Evolutionary conservation across 2,888 invertebrate genomes (phyloP), one percentile per base, ranked within the genome.

Genomic region (Axea sp.): DNA sequence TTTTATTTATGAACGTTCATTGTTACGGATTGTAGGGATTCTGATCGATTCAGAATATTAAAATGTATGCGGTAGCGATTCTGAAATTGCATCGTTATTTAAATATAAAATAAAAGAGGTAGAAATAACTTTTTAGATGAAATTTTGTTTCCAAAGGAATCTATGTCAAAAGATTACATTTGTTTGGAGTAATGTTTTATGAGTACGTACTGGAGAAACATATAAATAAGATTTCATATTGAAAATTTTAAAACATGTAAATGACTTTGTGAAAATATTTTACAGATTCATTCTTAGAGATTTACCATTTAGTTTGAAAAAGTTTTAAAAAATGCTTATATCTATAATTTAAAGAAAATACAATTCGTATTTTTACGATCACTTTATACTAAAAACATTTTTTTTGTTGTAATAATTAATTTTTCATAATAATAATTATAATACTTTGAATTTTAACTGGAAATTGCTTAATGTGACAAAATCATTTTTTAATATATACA

Each of bases 81-180:
- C 3, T 15, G 11, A 37, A 37, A 49, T 41, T 19, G 30, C 17
- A 8, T 30, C 9, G 64, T 53, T 64, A 64, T 64, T 41, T 53
- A 43, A 51, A 64, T 64, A 51, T 53, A 64, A 62, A 51, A 31
- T 49, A 49, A 64, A 64, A 43, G n/a, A 26, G 22, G 8, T 17
- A 2, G 11, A 11, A 39, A 4, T 14, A 62, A 62, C 49, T 31
- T 62, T 51, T 39, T 43, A 26, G 51, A 53, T 43, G 51, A 43
- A 64, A 64, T 64, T 64, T 51, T 43, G 43, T 64, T 31, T 37
- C 17, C 26, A 51, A 17, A 51, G 64, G 28, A 39, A 43, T 5
- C 43, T 9, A 12, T 31, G 22, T 4, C 9, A 11, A 35, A 45
- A 35, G 28, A 59, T 59, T 59, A 59, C 45, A 59, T 59, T 59